These are phyloP conservation scores for Tethea ocularis DNA, from an alignment of 2,888 invertebrate species.

Conservation along the genomic window DNA sequence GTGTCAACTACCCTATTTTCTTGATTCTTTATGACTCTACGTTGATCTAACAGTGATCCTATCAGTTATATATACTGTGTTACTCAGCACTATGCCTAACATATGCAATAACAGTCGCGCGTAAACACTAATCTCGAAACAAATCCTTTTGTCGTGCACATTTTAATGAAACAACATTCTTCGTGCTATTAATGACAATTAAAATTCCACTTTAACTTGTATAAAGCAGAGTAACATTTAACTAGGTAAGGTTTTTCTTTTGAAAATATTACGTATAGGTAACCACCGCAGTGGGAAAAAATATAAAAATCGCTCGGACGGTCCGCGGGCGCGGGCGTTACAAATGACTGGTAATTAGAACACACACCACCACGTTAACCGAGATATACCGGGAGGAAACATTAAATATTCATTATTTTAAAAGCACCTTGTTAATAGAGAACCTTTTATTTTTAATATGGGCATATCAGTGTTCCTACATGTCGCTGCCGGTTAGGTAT, in stretches of 20 bases:
- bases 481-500: no score
- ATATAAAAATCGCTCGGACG: slow-evolving; percentile 69
- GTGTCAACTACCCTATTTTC: no score
- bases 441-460: no score
- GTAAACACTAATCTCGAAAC: no score
- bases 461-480: no score
- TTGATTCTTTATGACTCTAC: no score
- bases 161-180: slow-evolving; percentile 5
- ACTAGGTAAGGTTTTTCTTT: slow-evolving; percentile 54
- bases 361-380: slow-evolving; percentile 48
- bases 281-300: slow-evolving; percentile 50
- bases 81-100: no score
- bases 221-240: slow-evolving; percentile 41
- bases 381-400: slow-evolving; percentile 37
- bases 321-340: slow-evolving; percentile 59
- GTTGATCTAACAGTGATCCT: no score
- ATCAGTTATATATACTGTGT: no score
- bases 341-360: slow-evolving; percentile 79
- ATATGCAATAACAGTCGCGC: background rate
- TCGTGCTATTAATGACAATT: slow-evolving; percentile 28
- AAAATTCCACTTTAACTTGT: slow-evolving; percentile 38
- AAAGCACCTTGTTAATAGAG: no score
- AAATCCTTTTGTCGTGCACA: background rate
- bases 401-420: background rate
- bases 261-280: slow-evolving; percentile 59